Evolutionary conservation across 2,888 invertebrate genomes (phyloP), one percentile per base, ranked within the genome.

Genomic region (Aporophyla lueneburgensis): DNA sequence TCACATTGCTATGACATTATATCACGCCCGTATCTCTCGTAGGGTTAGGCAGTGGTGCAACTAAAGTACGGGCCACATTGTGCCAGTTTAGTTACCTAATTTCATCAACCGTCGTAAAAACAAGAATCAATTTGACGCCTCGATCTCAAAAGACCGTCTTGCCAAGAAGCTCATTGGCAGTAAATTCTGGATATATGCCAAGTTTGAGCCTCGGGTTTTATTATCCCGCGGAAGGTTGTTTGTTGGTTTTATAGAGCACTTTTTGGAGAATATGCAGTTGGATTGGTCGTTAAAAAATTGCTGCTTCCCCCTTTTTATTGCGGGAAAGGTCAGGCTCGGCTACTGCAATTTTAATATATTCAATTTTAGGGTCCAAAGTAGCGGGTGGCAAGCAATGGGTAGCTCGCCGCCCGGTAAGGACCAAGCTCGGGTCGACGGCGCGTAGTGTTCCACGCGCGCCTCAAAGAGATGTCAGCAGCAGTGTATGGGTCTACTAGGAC

Each of bases 171-270:
- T 49, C 19, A 40, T 21, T 27, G 61, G 9, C 33, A 33, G 21
- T 71, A 67, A 71, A 67, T 58, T 9, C 58, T 49, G 53, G 24
- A 70, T 16, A 40, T 6, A 27, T 53, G 53, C 67, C 70, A 71
- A 63, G 56, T 58, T 46, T 46, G 14, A 81, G 53, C 56, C 61
- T 80, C 12, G 27, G n/a, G 10, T 70, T 81, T 76, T 62, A 46
- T 76, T 49, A 51, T 40, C 56, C 40, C 33, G 16, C 6, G 21
- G 27, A 16, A 58, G 62, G 67, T 63, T 24, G 49, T 56, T 66
- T 61, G 62, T 62, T 49, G 40, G 46, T 80, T 80, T 80, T 76
- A 82, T 76, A 10, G 53, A 53, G 53, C 62, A 56, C 27, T 40
- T 62, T 80, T 58, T 27, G 27, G 19, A 12, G 40, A 21, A 6